Conservation (phyloP, 2,888 invertebrate genomes). For the Epinotia ramella region DNA sequence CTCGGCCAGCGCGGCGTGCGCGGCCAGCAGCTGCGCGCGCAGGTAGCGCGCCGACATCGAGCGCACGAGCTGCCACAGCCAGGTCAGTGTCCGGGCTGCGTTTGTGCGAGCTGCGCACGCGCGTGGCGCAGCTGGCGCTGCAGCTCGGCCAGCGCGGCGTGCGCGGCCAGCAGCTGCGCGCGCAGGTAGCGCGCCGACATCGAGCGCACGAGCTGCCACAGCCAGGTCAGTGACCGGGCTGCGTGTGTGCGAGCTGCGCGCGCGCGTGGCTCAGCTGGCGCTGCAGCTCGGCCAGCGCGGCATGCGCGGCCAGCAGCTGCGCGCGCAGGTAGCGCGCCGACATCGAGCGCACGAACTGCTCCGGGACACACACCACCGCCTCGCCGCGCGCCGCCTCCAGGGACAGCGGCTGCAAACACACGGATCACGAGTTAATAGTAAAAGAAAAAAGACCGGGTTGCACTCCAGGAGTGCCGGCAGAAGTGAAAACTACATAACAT, state of each 20-base stretch:
- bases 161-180: conserved; percentile 60
- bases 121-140: conserved; percentile 51
- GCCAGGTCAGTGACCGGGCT: too few relatives aligned
- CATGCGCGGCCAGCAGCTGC: conserved; percentile 61
- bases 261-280: conserved; percentile 51
- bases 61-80: conserved; percentile 50
- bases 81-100: too few relatives aligned
- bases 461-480: too few relatives aligned
- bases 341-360: conserved; percentile 51
- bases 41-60: conserved; percentile 51
- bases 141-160: conserved; percentile 53
- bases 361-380: conserved; percentile 50
- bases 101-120: neutral
- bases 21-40: conserved; percentile 60
- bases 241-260: neutral
- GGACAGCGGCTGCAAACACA: conserved; percentile 24
- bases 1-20: conserved; percentile 56
- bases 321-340: conserved; percentile 55
- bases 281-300: conserved; percentile 51
- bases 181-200: conserved; percentile 54
- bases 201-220: conserved; percentile 51
- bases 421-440: neutral
- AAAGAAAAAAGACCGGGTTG: too few relatives aligned
- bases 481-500: too few relatives aligned
- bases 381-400: conserved; percentile 45